phyloP scores from a whole-genome alignment of 2,888 invertebrate genomes.

The Bibio marci region DNA sequence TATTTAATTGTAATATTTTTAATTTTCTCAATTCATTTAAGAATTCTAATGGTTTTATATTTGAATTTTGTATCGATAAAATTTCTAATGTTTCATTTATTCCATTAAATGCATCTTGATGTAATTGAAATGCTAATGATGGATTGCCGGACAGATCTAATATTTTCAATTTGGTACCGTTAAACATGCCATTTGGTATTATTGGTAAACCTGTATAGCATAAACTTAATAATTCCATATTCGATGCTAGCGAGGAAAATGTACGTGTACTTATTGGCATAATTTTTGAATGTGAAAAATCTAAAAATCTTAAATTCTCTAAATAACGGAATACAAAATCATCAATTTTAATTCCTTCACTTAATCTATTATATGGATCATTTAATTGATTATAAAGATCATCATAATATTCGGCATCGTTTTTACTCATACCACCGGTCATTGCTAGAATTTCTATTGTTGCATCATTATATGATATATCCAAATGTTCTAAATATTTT shows the following conservation, averaged over 20 bases:
- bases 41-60: constrained; percentile 25
- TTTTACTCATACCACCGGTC: constrained; percentile 9
- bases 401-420: too few relatives aligned
- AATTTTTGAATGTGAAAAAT: constrained; percentile 28
- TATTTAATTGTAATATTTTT: constrained; percentile 30
- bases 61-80: constrained; percentile 30
- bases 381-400: not conserved
- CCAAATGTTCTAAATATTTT: constrained; percentile 30
- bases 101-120: constrained; percentile 25
- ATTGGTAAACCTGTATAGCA: constrained; percentile 31
- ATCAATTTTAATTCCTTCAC: constrained; percentile 21
- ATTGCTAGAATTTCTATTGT: constrained; percentile 14
- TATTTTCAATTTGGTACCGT: constrained; percentile 27
- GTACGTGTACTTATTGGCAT: constrained; percentile 20
- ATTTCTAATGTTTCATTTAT: constrained; percentile 29
- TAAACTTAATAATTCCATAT: constrained; percentile 26
- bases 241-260: constrained; percentile 19
- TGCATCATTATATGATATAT: constrained; percentile 33
- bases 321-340: constrained; percentile 20
- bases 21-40: constrained; percentile 28
- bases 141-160: constrained; percentile 40
- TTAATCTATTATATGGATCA: not conserved
- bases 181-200: constrained; percentile 27
- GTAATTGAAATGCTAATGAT: constrained; percentile 21
- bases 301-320: constrained; percentile 23